Conservation (phyloP, 2,113 vertebrate species). For the Peromyscus californicus region DNA sequence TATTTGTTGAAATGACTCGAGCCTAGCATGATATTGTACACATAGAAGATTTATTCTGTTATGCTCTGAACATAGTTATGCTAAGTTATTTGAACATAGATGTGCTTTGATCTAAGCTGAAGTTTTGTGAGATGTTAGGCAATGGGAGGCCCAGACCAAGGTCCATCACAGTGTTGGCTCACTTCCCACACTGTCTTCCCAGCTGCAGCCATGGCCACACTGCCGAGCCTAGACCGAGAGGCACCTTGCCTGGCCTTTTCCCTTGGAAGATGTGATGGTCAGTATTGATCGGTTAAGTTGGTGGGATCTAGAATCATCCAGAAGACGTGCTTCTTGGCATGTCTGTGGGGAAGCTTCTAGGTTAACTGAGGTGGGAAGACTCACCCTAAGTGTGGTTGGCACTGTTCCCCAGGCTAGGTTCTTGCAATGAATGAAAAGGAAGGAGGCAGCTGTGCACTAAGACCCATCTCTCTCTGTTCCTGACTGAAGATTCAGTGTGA, state of each 20-base stretch:
- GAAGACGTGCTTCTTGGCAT: background rate
- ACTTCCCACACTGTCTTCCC: background rate
- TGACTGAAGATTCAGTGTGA: too few relatives aligned
- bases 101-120: background rate
- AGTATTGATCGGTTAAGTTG: background rate
- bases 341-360: background rate
- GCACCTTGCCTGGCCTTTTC: background rate
- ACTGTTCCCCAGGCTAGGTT: background rate
- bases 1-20: background rate
- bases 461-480: too few relatives aligned
- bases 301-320: background rate
- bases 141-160: background rate
- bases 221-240: background rate
- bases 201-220: background rate
- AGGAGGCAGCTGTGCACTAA: too few relatives aligned
- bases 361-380: background rate
- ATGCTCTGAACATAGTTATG: background rate
- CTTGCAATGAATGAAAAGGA: background rate
- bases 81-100: background rate
- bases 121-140: background rate
- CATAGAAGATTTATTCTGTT: background rate
- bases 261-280: background rate
- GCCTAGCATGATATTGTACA: background rate
- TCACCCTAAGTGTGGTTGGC: background rate
- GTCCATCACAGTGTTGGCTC: rapidly evolving